These are phyloP conservation scores for Ladona fulva DNA, from an alignment of 1,140 invertebrate species.

Conservation along the genomic window DNA sequence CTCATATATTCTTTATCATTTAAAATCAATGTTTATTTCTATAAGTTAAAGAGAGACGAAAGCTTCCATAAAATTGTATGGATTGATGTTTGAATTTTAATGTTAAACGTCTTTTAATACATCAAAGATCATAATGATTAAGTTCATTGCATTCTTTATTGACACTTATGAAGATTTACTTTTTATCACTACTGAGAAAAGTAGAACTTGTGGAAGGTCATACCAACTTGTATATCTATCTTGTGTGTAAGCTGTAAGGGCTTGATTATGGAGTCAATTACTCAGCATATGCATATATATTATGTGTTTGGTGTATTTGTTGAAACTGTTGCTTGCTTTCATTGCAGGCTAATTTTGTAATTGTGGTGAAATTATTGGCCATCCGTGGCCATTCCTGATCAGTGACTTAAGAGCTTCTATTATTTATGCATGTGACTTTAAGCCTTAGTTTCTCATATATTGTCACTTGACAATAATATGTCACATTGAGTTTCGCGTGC, in stretches of 20 bases:
- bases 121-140: not conserved
- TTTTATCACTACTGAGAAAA: not conserved
- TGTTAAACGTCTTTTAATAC: not conserved
- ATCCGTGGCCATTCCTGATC: not conserved
- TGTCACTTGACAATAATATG: too few relatives aligned
- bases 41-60: not conserved
- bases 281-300: not conserved
- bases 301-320: not conserved
- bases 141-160: too few relatives aligned
- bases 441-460: not conserved
- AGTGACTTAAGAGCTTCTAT: not conserved
- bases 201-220: not conserved
- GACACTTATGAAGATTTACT: too few relatives aligned
- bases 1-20: too few relatives aligned
- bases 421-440: not conserved
- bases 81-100: not conserved
- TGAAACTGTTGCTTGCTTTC: not conserved
- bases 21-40: not conserved
- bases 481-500: not conserved
- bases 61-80: not conserved
- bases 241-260: not conserved
- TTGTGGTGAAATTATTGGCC: not conserved
- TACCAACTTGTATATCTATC: not conserved
- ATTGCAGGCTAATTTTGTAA: not conserved
- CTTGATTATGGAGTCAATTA: not conserved